phyloP scores from a whole-genome alignment of 2,888 invertebrate species.

The Andrena minutula region DNA sequence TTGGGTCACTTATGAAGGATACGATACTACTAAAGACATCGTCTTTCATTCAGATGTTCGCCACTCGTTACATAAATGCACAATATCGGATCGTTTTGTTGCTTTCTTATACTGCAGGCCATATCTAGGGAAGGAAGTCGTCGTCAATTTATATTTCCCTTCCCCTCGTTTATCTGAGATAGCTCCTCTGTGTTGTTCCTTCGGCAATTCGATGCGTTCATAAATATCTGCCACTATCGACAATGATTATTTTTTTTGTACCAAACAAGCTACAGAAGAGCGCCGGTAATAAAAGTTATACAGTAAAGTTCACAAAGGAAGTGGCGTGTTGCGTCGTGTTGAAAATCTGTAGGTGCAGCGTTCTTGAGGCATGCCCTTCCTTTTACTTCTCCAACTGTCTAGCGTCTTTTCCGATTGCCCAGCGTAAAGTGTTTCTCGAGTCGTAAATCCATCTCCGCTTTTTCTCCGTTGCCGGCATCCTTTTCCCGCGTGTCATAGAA shows the following conservation, averaged over 20 bases:
- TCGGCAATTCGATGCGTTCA: neutral
- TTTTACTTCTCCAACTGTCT: conserved; percentile 24
- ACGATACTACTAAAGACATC: too few species aligned
- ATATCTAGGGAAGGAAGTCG: neutral
- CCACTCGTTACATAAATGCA: neutral
- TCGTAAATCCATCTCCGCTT: conserved; percentile 37
- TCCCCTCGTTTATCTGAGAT: neutral
- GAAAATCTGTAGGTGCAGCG: conserved; percentile 14
- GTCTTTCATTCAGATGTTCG: too few species aligned
- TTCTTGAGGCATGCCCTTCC: conserved; percentile 13
- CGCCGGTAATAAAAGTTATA: conserved; percentile 16
- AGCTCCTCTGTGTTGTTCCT: too few species aligned
- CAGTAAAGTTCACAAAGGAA: conserved; percentile 8
- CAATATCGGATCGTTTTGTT: too few species aligned
- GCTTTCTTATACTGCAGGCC: neutral
- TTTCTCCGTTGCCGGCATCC: neutral
- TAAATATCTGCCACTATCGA: conserved; percentile 8
- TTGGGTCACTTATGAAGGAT: too few species aligned
- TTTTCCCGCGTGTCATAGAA: conserved; percentile 15
- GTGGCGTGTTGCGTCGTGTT: neutral
- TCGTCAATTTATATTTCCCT: neutral
- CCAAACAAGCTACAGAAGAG: neutral
- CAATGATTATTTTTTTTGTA: too few species aligned
- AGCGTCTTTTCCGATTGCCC: conserved; percentile 42
- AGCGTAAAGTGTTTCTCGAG: conserved; percentile 27